Evolutionary conservation across 2,888 invertebrate genomes (phyloP), one percentile per base, ranked within the genome.

Genomic region (Lasioglossum vierecki): DNA sequence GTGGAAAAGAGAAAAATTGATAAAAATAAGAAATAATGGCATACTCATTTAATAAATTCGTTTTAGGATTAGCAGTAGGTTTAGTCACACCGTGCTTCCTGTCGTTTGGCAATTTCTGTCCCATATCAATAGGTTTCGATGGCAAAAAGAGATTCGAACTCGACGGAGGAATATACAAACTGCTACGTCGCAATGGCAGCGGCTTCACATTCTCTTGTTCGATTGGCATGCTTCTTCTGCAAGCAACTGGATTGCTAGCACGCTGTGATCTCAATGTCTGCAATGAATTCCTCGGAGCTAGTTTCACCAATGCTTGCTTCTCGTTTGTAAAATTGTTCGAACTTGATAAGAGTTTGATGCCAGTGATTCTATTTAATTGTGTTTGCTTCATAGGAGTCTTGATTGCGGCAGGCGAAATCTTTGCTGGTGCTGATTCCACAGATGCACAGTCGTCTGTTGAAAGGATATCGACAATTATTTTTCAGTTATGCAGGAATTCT

Each of bases 361-460:
- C 18, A 8, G 15, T 18, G 41, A 22, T 53, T 18, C 70, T 70
- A 18, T 5, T 66, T 13, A 49, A 35, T 63, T 30, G 35, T 35
- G n/a, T 66, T 41, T 77, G 35, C 57, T 75, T 81, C 6, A 11
- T 75, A 5, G 80, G 57, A 60, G 75, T 72, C 4, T 44, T 18
- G 9, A 70, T 44, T 13, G 26, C n/a, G 15, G 73, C 35, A 6
- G 74, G 41, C 1, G 73, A 83, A 44, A 46, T 79, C 15, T 68
- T 66, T 4, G 70, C 75, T 13, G 83, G 84, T 22, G 79, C 84
- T 41, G 86, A 86, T 63, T 76, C 81, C 13, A 84, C 63, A 4
- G 85, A 84, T 30, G 22, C 35, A 15, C 18, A 1, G 22, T 86
- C 81, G 22, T 68, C 86, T 86, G 26, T 5, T 60, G 26, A 30